phyloP scores from a whole-genome alignment of 2,113 vertebrate species.

The Pseudorectes ferrugineus region DNA sequence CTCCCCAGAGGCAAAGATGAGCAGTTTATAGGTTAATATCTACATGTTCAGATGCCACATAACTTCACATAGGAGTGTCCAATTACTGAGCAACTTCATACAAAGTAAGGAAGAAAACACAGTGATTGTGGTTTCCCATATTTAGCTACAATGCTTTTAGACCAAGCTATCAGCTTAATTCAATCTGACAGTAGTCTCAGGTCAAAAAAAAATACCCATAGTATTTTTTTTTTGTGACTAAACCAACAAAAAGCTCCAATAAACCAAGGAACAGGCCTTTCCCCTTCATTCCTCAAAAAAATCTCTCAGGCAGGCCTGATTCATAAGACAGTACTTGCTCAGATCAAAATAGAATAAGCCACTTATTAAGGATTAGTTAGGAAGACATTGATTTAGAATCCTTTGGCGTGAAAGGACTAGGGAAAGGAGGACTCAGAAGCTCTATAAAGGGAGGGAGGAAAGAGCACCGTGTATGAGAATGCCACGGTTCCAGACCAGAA shows the following conservation, averaged over 20 bases:
- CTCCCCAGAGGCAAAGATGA: neutral
- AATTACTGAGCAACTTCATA: neutral
- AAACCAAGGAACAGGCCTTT: neutral
- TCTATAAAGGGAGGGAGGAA: neutral
- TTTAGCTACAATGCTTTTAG: neutral
- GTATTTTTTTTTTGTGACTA: neutral
- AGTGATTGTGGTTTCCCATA: neutral
- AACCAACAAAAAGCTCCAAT: neutral
- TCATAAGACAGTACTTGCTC: neutral
- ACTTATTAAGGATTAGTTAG: neutral
- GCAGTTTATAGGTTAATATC: neutral
- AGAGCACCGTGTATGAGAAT: neutral
- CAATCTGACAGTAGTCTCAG: neutral
- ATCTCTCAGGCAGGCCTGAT: neutral
- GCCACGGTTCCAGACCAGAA: conserved; percentile 5
- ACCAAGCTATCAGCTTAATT: neutral
- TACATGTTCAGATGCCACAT: neutral
- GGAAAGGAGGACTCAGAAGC: neutral
- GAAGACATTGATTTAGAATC: conserved; percentile 2
- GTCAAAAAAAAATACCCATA: neutral
- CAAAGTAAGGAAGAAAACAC: neutral
- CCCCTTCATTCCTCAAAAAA: neutral
- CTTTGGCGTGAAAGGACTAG: neutral
- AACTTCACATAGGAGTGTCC: neutral
- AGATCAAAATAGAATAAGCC: conserved; percentile 26